Percentiles rank a stretch among this genome's conserved stretches.
phyloP scores from a whole-genome alignment of 2,888 invertebrate species.

The Ochropleura leucogaster region DNA sequence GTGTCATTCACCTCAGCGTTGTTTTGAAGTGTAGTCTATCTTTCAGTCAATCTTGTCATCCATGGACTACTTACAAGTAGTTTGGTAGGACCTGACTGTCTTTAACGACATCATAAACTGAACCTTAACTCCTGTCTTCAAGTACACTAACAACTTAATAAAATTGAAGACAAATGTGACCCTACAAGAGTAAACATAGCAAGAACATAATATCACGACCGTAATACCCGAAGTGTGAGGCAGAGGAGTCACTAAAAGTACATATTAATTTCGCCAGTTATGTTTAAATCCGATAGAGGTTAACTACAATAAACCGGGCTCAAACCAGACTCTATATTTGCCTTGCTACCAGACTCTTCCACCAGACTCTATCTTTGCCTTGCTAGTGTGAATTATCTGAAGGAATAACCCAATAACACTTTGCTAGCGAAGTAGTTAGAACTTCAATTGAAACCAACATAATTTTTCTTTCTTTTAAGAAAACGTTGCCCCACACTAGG shows the following conservation, averaged over 20 bases:
- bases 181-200: conserved; percentile 15
- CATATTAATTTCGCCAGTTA: background rate
- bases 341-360: background rate
- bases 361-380: background rate
- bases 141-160: conserved; percentile 44
- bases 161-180: conserved; percentile 35
- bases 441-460: background rate
- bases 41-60: conserved; percentile 44
- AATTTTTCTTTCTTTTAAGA: background rate
- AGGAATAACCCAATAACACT: background rate
- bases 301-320: too few species aligned
- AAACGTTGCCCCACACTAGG: too few species aligned
- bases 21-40: conserved; percentile 57
- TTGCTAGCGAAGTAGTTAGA: background rate
- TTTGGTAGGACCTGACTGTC: conserved; percentile 30
- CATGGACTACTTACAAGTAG: conserved; percentile 24
- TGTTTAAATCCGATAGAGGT: background rate
- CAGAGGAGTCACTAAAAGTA: background rate
- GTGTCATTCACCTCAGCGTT: conserved; percentile 53
- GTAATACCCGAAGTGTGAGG: background rate
- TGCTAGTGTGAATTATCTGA: background rate
- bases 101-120: conserved; percentile 59
- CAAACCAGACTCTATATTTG: background rate
- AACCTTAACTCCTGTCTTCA: conserved; percentile 38
- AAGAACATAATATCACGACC: background rate